Evolutionary conservation across 2,113 vertebrate species (phyloP), one percentile per base, ranked within the genome.

Genomic region (Channa maculata): DNA sequence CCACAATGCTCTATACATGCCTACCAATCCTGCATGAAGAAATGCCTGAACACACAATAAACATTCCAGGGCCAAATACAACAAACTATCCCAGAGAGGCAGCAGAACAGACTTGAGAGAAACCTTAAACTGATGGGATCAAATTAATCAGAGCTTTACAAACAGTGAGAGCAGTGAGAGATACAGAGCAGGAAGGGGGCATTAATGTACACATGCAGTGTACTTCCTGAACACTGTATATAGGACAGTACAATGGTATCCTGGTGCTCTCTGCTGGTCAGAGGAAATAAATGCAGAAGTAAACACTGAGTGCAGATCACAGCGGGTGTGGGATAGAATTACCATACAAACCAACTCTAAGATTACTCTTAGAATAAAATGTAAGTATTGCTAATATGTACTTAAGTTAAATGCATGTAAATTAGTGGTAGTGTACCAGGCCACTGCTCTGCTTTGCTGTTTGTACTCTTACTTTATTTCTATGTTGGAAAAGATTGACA

Each of bases 251-350:
- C 15, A 11, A 4, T 77, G 66, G 76, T 78, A 2, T 65, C 36
- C 41, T 89, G 78, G 78, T 71, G 79, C 84, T 9, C 80, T 90
- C 89, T 91, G 70, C 78, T 86, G 91, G 89, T 66, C 68, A 76
- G 6, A 48, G n/a, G 8, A 3, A 2, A 46, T 53, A 65, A 71
- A 50, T 81, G 53, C 84, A 75, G 24, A 5, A 8, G 33, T 3
- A 53, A 7, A 36, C 13, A 39, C 34, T 11, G 9, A 13, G 7
- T 4, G 39, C 6, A 5, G 39, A 7, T 24, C 24, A 24, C 24
- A 24, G 24, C 1, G 24, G 24, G 24, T 24, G 24, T 24, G 24
- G 24, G 24, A 24, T 24, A 24, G 24, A 24, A 24, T 24, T 24
- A 24, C 24, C 24, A 24, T 24, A 7, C 39, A 41, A 41, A 41